phyloP scores from a whole-genome alignment of 2,888 invertebrate species.

The Atherix ibis region DNA sequence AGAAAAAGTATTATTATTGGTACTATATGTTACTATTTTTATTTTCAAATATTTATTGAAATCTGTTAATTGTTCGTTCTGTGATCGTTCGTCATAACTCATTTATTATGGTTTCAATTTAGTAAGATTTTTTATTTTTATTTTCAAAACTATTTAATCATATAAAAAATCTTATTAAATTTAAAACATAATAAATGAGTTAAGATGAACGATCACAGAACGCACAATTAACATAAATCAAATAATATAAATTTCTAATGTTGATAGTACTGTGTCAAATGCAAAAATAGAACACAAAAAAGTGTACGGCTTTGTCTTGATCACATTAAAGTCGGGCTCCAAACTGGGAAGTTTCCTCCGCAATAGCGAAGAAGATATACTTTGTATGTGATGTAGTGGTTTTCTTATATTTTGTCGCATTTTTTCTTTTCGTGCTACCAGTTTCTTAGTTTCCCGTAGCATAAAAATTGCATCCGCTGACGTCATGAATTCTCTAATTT shows the following conservation, averaged over 20 bases:
- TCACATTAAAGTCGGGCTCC: conserved; percentile 31
- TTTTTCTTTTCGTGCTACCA: conserved; percentile 31
- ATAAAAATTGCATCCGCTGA: conserved; percentile 28
- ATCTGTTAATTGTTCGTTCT: no score
- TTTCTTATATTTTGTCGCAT: conserved; percentile 30
- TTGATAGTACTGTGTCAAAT: conserved; percentile 27
- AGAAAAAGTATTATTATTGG: no score
- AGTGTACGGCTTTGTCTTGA: conserved; percentile 25
- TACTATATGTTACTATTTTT: no score
- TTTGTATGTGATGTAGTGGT: conserved; percentile 8
- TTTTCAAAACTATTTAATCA: no score
- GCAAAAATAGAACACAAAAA: conserved; percentile 31
- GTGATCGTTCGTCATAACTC: no score
- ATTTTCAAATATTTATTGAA: no score
- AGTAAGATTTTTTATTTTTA: no score
- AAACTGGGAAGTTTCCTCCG: conserved; percentile 20
- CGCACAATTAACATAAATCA: no score
- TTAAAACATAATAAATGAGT: no score
- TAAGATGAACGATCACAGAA: no score
- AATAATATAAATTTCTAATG: conserved; percentile 19
- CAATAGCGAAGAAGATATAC: not conserved
- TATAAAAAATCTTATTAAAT: no score
- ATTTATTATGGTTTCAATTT: no score
- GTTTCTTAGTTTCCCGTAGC: conserved; percentile 30
- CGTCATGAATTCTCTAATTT: conserved; percentile 29